Evolutionary conservation across 1,140 invertebrate genomes (phyloP).

Genomic region (Nylanderia fulva): DNA sequence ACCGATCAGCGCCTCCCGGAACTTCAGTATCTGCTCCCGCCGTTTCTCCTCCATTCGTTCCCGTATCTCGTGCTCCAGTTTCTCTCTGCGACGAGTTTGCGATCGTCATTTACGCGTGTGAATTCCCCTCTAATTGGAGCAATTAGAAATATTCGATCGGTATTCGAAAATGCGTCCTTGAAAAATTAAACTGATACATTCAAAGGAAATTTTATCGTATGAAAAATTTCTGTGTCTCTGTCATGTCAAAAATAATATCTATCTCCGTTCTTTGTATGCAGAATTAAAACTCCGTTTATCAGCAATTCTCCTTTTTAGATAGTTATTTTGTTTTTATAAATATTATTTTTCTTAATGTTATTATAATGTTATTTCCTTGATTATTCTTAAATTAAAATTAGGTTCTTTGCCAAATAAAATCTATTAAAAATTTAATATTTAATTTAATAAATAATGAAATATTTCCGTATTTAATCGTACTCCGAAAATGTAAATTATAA

Average conservation of each 20-base stretch:
- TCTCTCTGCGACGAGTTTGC: conserved; percentile 84
- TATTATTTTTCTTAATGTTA: too few relatives aligned
- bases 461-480: background rate
- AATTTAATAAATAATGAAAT: background rate
- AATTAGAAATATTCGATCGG: conserved; percentile 3
- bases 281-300: too few relatives aligned
- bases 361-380: too few relatives aligned
- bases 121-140: conserved; percentile 15
- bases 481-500: background rate
- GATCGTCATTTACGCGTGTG: conserved; percentile 15
- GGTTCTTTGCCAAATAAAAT: background rate
- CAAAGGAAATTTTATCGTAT: too few relatives aligned
- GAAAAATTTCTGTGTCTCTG: too few relatives aligned
- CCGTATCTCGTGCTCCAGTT: conserved; percentile 88
- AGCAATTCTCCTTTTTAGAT: too few relatives aligned
- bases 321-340: too few relatives aligned
- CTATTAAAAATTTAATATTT: background rate
- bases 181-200: too few relatives aligned
- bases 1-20: conserved; percentile 87
- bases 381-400: background rate
- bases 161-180: too few relatives aligned
- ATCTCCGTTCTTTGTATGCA: too few relatives aligned
- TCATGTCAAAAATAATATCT: too few relatives aligned
- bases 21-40: conserved; percentile 86
- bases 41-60: conserved; percentile 87